Conservation (phyloP, 2,888 invertebrate genomes). For the Drosophila fulvimacula region DNA sequence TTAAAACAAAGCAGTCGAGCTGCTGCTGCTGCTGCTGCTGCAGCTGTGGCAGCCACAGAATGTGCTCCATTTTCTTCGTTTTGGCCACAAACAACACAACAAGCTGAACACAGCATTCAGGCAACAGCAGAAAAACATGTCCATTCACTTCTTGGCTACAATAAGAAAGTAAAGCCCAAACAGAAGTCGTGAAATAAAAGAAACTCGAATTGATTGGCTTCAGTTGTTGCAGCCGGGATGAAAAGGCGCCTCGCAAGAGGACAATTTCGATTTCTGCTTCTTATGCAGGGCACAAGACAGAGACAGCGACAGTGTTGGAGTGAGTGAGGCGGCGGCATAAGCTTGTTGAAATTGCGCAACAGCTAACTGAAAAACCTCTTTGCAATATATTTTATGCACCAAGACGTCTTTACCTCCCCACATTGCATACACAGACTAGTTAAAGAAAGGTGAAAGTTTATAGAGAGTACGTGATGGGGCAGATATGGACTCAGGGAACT, state of each 20-base stretch:
- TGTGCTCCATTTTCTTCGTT: constrained; percentile 41
- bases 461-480: not conserved
- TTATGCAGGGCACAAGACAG: not conserved
- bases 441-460: not conserved
- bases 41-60: constrained; percentile 27
- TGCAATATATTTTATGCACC: not conserved
- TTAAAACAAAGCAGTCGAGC: constrained; percentile 64
- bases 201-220: constrained; percentile 36
- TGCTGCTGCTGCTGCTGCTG: constrained; percentile 12
- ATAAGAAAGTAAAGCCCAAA: constrained; percentile 32
- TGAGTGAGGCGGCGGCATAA: not conserved
- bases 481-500: not conserved
- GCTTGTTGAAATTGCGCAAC: constrained; percentile 14
- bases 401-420: not conserved
- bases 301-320: not conserved
- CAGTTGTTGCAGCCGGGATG: constrained; percentile 16
- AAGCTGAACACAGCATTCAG: constrained; percentile 14
- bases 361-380: constrained; percentile 2
- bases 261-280: constrained; percentile 21
- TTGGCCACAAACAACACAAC: constrained; percentile 51
- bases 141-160: constrained; percentile 38
- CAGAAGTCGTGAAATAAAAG: constrained; percentile 22
- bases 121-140: constrained; percentile 13
- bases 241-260: constrained; percentile 28
- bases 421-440: not conserved